Conservation (phyloP, 1,140 invertebrate genomes). For the Spodoptera frugiperda region DNA sequence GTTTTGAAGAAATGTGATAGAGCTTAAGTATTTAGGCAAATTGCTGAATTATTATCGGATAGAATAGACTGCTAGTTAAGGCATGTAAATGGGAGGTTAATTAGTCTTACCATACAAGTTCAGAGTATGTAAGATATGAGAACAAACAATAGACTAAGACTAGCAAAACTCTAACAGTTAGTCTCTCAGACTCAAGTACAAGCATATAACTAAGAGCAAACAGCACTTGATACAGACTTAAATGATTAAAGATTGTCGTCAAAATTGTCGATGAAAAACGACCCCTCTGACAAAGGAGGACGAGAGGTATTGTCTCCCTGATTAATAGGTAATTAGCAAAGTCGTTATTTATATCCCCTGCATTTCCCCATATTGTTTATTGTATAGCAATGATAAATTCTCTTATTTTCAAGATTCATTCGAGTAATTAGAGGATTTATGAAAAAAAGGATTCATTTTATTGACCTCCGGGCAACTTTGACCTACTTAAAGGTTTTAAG, state of each 20-base stretch:
- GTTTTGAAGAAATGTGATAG: constrained; percentile 13
- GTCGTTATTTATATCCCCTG: constrained; percentile 36
- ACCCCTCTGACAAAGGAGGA: constrained; percentile 35
- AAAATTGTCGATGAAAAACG: constrained; percentile 45
- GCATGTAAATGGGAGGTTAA: no score
- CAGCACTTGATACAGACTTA: constrained; percentile 6
- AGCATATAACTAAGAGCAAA: constrained; percentile 4
- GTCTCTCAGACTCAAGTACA: not conserved
- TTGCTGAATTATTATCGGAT: not conserved
- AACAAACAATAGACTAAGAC: no score
- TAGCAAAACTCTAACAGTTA: no score
- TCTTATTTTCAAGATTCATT: not conserved
- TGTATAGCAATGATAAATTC: not conserved
- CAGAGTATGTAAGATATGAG: no score
- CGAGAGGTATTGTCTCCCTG: constrained; percentile 38
- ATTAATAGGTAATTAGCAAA: constrained; percentile 39
- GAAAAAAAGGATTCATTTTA: not conserved
- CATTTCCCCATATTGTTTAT: constrained; percentile 30
- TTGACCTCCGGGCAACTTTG: not conserved
- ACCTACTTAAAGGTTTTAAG: constrained; percentile 13
- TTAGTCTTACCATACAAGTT: no score
- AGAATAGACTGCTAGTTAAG: not conserved
- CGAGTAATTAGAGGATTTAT: not conserved
- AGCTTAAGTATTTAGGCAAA: not conserved
- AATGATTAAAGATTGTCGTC: constrained; percentile 40